phyloP scores from a whole-genome alignment of 2,113 vertebrate genomes.

The Tyrannus savana region DNA sequence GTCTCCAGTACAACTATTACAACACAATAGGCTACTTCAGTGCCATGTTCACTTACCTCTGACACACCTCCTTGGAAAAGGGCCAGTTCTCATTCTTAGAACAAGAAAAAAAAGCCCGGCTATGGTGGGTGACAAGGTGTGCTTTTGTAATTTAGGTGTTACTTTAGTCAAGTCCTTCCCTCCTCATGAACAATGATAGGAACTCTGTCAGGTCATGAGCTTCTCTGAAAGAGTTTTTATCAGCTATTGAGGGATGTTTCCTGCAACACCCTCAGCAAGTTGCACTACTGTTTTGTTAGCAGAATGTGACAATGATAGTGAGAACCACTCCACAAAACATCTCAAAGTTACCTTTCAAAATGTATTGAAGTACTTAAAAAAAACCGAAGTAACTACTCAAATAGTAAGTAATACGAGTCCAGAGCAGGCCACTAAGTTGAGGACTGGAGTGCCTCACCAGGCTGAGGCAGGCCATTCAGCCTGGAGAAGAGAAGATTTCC shows the following conservation, averaged over 20 bases:
- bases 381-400: not conserved
- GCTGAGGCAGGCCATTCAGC: not conserved
- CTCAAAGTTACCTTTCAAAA: not conserved
- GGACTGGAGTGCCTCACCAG: not conserved
- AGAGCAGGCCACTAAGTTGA: not conserved
- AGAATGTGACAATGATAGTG: not conserved
- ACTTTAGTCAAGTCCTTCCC: not conserved
- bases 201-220: not conserved
- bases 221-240: not conserved
- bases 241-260: not conserved
- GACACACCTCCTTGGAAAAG: constrained; percentile 66
- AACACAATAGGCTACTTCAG: constrained; percentile 46
- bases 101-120: not conserved
- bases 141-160: not conserved
- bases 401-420: not conserved
- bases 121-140: not conserved
- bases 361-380: not conserved
- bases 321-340: not conserved
- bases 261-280: not conserved
- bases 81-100: constrained; percentile 7
- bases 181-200: not conserved
- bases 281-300: not conserved
- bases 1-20: constrained; percentile 39
- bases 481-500: not conserved
- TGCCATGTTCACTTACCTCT: not conserved